A percentile compares a stretch with the other conserved stretches of the same genome.
Conservation (phyloP, 1,140 invertebrate species). For the Oryzaephilus surinamensis region DNA sequence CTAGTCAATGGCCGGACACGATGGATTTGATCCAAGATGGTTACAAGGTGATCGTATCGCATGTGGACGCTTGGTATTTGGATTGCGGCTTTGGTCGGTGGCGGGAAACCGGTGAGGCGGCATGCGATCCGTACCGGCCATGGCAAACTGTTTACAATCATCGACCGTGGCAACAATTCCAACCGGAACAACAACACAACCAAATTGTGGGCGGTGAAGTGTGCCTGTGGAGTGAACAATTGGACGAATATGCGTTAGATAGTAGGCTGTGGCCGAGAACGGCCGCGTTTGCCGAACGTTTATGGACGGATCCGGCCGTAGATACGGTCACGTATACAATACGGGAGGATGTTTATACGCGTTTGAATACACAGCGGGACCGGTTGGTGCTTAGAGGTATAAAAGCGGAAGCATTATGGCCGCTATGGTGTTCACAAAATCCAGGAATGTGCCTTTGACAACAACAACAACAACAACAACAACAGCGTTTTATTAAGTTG, state of each 20-base stretch:
- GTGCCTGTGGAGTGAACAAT: conserved; percentile 63
- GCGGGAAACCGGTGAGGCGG: conserved; percentile 57
- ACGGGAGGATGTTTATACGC: conserved; percentile 49
- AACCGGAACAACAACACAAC: conserved; percentile 28
- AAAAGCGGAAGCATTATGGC: conserved; percentile 58
- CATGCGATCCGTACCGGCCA: conserved; percentile 68
- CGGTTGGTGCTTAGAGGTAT: conserved; percentile 50
- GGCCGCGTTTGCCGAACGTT: conserved; percentile 52
- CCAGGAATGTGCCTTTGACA: conserved; percentile 54
- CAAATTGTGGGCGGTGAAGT: conserved; percentile 53
- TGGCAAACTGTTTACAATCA: conserved; percentile 79
- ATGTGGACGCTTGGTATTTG: conserved; percentile 77
- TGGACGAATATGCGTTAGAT: conserved; percentile 47
- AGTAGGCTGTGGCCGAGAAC: conserved; percentile 59
- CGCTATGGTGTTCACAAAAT: conserved; percentile 63
- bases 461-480: conserved; percentile 1
- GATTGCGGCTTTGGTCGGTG: conserved; percentile 75
- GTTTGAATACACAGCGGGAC: conserved; percentile 53
- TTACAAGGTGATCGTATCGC: conserved; percentile 67
- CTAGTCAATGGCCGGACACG: conserved; percentile 64
- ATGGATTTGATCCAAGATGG: conserved; percentile 59
- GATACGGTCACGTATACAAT: conserved; percentile 21
- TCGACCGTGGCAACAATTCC: conserved; percentile 50
- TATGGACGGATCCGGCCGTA: conserved; percentile 38
- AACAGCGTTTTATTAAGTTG: conserved; percentile 5